Percentiles rank a stretch among this genome's conserved stretches.
phyloP scores from a whole-genome alignment of 2,113 vertebrate genomes.

The Entomyzon cyanotis region DNA sequence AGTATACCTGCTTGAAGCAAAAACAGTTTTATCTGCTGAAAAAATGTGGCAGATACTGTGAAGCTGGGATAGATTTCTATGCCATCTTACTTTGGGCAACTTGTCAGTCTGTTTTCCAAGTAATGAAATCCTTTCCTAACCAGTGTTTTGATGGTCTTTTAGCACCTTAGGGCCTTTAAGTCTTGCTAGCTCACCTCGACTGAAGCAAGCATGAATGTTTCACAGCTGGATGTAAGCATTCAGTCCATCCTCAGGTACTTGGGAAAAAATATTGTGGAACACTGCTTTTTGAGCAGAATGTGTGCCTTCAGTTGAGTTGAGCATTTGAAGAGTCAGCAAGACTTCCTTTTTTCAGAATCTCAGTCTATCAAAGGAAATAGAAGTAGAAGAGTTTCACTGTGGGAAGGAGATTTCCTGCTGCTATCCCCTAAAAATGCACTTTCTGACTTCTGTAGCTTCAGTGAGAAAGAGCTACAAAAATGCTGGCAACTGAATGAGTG shows the following conservation, averaged over 20 bases:
- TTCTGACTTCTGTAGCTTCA: background rate
- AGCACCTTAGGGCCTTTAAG: background rate
- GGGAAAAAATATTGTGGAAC: background rate
- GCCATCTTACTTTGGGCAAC: background rate
- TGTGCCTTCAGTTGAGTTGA: background rate
- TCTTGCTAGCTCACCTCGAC: background rate
- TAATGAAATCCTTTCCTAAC: background rate
- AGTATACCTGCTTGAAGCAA: background rate
- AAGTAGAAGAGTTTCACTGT: background rate
- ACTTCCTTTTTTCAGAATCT: background rate
- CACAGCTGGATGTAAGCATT: background rate
- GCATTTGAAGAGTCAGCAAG: background rate
- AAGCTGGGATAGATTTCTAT: background rate
- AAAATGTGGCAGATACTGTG: background rate
- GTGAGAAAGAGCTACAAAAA: background rate
- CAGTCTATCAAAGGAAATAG: background rate
- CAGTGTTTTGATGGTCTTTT: background rate
- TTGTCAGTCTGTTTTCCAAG: background rate
- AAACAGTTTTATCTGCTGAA: background rate
- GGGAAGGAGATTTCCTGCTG: conserved; percentile 9
- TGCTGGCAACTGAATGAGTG: background rate
- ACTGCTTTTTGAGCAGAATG: background rate
- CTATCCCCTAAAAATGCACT: background rate
- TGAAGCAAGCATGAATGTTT: background rate
- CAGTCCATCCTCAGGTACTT: background rate